Evolutionary conservation across 1,140 invertebrate species (phyloP).

Genomic region (Arctopsyche grandis): DNA sequence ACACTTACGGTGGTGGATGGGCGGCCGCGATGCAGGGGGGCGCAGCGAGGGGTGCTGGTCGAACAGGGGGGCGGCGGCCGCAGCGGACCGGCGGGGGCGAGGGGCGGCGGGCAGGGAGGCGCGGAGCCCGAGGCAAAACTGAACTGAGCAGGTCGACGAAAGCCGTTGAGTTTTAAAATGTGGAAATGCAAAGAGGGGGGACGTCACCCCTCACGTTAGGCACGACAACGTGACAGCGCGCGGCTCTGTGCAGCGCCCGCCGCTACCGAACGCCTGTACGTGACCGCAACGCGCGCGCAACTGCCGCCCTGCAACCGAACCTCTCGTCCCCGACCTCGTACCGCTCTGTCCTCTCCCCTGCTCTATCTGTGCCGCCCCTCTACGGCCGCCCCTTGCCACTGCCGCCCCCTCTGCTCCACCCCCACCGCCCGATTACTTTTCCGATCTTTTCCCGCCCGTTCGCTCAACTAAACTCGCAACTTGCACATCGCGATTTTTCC

Average conservation of each 20-base stretch:
- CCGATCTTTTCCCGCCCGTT: background rate
- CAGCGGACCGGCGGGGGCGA: background rate
- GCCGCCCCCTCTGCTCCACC: too few species aligned
- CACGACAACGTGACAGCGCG: background rate
- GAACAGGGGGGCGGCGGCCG: background rate
- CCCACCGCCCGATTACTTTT: background rate
- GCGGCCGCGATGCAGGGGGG: background rate
- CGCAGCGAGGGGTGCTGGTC: background rate
- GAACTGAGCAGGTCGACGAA: too few species aligned
- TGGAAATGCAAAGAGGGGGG: background rate
- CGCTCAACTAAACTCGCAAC: conserved; percentile 64
- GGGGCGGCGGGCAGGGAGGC: background rate
- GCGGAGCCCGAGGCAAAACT: too few species aligned
- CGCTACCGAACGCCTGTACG: background rate
- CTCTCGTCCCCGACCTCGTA: background rate
- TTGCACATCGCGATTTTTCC: too few species aligned
- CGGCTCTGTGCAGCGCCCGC: background rate
- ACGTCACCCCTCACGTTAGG: background rate
- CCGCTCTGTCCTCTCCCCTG: conserved; percentile 22
- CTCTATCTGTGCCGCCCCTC: too few species aligned
- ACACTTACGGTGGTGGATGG: too few species aligned
- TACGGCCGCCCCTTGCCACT: background rate
- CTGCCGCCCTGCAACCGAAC: background rate
- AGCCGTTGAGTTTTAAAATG: background rate
- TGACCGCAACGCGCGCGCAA: conserved; percentile 21